These are phyloP conservation scores for Lithophane semibrunnea DNA, from an alignment of 2,888 invertebrate genomes.

Conservation along the genomic window DNA sequence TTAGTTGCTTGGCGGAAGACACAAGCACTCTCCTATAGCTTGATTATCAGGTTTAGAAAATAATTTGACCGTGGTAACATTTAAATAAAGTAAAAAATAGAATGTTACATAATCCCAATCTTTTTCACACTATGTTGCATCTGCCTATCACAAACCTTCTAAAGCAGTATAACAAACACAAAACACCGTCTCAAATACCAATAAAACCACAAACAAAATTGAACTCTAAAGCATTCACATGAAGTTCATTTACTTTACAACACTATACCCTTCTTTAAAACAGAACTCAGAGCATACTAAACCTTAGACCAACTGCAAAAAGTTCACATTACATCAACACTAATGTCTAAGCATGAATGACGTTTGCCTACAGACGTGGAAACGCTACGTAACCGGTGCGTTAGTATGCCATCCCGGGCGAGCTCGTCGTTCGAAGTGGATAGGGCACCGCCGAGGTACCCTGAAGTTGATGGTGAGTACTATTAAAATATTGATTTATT, in stretches of 20 bases:
- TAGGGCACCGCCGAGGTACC: slow-evolving; percentile 81
- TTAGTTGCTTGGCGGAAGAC: slow-evolving; percentile 4
- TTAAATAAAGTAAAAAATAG: neutral
- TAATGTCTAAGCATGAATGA: slow-evolving; percentile 34
- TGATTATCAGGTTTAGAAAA: neutral
- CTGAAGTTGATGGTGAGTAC: slow-evolving; percentile 70
- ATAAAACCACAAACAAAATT: slow-evolving; percentile 8
- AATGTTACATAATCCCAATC: neutral
- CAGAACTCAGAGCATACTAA: slow-evolving; percentile 22
- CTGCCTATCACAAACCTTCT: slow-evolving; percentile 12
- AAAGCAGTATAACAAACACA: slow-evolving; percentile 34
- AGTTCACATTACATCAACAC: slow-evolving; percentile 13
- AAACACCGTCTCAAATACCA: neutral
- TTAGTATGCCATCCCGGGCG: slow-evolving; percentile 95
- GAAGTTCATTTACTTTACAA: slow-evolving; percentile 7
- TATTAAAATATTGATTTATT: too few species aligned
- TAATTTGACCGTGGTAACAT: neutral
- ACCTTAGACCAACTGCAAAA: slow-evolving; percentile 33
- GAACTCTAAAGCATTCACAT: neutral
- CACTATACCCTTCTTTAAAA: neutral
- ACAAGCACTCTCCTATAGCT: slow-evolving; percentile 23
- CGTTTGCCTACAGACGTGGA: slow-evolving; percentile 81
- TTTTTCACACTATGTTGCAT: slow-evolving; percentile 22
- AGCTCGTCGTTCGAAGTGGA: slow-evolving; percentile 93
- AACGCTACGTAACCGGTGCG: slow-evolving; percentile 93